These are phyloP conservation scores for Ptilodon capucinus DNA, from an alignment of 2,888 invertebrate species.

Conservation along the genomic window DNA sequence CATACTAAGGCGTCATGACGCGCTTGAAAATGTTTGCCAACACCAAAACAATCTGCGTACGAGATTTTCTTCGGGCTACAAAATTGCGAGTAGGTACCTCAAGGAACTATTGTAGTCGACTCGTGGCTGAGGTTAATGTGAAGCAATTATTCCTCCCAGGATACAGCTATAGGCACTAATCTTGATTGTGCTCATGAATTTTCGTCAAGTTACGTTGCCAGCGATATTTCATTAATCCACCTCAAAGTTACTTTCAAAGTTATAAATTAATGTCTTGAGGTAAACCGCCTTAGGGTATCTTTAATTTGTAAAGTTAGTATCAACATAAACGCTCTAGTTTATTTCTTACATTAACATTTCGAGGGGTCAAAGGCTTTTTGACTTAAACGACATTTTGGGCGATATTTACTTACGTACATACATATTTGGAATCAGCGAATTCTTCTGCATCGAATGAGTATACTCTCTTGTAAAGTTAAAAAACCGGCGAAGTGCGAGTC, in stretches of 20 bases:
- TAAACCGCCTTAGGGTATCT: constrained; percentile 1
- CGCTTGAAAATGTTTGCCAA: too few species aligned
- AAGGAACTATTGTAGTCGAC: constrained; percentile 30
- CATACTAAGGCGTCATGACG: too few species aligned
- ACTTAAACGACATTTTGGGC: too few species aligned
- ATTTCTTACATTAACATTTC: too few species aligned
- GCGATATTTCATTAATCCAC: constrained; percentile 11
- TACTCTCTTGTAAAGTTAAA: too few species aligned
- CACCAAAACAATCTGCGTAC: constrained; percentile 7
- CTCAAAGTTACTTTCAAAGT: constrained; percentile 19
- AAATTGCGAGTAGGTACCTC: constrained; percentile 37
- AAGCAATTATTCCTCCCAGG: constrained; percentile 19
- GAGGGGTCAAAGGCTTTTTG: too few species aligned
- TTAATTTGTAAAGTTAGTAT: constrained; percentile 12
- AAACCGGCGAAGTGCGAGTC: too few species aligned
- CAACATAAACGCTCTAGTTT: not conserved
- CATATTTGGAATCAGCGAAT: too few species aligned
- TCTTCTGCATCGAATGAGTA: too few species aligned
- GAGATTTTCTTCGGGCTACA: constrained; percentile 13
- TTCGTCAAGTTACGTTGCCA: constrained; percentile 4
- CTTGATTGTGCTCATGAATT: constrained; percentile 6
- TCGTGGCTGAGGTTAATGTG: not conserved
- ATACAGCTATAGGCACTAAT: not conserved
- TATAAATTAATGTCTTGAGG: constrained; percentile 12
- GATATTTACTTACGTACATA: too few species aligned